Conservation (phyloP, 2,113 vertebrate genomes). For the Formicarius rufipectus region DNA sequence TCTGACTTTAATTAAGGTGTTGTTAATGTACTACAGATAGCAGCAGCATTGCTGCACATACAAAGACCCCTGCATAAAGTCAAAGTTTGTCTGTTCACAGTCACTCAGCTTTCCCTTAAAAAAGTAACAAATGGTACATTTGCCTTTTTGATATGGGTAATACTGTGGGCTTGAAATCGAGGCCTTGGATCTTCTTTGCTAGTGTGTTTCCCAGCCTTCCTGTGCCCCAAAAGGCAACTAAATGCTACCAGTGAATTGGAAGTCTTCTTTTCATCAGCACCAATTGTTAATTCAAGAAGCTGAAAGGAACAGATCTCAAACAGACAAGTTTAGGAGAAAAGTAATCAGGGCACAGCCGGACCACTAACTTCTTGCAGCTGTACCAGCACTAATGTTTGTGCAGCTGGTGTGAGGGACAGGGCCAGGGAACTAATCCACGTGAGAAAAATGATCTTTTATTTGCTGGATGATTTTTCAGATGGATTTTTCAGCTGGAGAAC, state of each 20-base stretch:
- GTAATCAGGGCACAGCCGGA: background rate
- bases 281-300: constrained; percentile 37
- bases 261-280: background rate
- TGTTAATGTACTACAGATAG: background rate
- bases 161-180: background rate
- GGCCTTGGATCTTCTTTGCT: background rate
- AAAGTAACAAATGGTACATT: background rate
- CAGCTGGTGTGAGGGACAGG: constrained; percentile 38
- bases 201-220: background rate
- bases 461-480: constrained; percentile 2
- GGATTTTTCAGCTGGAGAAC: constrained; percentile 27
- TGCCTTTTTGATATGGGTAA: background rate
- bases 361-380: constrained; percentile 54
- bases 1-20: constrained; percentile 42
- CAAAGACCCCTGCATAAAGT: constrained; percentile 15
- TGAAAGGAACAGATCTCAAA: constrained; percentile 19
- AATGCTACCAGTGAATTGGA: constrained; percentile 16
- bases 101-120: background rate
- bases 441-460: constrained; percentile 33
- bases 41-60: background rate
- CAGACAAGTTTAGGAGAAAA: constrained; percentile 36
- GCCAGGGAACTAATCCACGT: constrained; percentile 6
- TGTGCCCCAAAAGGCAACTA: constrained; percentile 23
- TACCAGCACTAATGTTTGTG: constrained; percentile 63
- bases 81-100: background rate